A percentile compares a stretch with the other conserved stretches of the same genome.
These are phyloP conservation scores for Dreissena polymorpha DNA, from an alignment of 1,140 invertebrate genomes.

Conservation along the genomic window DNA sequence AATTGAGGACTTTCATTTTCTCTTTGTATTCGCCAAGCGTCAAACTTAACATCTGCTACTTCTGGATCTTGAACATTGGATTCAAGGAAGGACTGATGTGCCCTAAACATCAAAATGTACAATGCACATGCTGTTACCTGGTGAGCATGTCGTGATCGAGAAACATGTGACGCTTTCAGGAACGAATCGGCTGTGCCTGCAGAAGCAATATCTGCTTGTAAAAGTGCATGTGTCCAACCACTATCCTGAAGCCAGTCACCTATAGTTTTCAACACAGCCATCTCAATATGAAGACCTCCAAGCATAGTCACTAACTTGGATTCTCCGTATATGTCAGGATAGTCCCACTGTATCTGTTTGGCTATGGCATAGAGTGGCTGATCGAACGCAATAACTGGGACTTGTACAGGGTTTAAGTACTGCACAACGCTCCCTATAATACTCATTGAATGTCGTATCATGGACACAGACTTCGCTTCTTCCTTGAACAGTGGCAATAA, in stretches of 20 bases:
- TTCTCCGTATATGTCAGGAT: slow-evolving; percentile 54
- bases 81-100: not conserved
- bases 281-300: slow-evolving; percentile 56
- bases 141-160: slow-evolving; percentile 4
- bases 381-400: no score
- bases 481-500: not conserved
- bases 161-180: slow-evolving; percentile 38
- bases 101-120: not conserved
- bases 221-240: slow-evolving; percentile 39
- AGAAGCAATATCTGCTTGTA: slow-evolving; percentile 10
- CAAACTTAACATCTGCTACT: not conserved
- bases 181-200: slow-evolving; percentile 42
- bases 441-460: slow-evolving; percentile 1
- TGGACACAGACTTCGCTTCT: slow-evolving; percentile 6
- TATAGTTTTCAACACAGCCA: slow-evolving; percentile 32
- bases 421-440: no score
- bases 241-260: slow-evolving; percentile 28
- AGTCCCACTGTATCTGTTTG: slow-evolving; percentile 65
- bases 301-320: slow-evolving; percentile 54
- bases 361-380: no score
- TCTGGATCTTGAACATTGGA: not conserved
- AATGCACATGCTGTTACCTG: slow-evolving; percentile 10
- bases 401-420: no score
- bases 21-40: not conserved
- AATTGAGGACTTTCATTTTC: slow-evolving; percentile 3